These are phyloP conservation scores for Chauna torquata DNA, from an alignment of 2,113 vertebrate species.

Conservation along the genomic window DNA sequence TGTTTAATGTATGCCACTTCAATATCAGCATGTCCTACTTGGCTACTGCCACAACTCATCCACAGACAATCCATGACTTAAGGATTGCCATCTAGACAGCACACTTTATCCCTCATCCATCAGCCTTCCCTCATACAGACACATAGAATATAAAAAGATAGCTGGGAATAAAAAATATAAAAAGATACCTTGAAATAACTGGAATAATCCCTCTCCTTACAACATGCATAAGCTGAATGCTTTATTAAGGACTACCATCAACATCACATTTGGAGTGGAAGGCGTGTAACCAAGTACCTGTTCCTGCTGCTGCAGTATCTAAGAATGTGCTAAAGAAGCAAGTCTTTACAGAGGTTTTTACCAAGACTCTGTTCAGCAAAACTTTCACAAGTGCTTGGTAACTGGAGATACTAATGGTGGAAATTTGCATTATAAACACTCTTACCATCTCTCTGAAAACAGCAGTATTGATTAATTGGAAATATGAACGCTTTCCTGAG, in stretches of 20 bases:
- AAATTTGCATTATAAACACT: neutral
- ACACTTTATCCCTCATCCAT: neutral
- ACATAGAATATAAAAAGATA: neutral
- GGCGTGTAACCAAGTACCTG: neutral
- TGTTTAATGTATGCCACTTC: neutral
- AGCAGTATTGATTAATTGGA: neutral
- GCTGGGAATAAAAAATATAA: neutral
- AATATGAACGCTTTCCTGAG: neutral
- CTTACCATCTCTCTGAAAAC: neutral
- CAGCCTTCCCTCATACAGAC: neutral
- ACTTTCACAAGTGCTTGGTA: neutral
- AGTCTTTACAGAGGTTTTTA: neutral
- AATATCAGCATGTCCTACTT: neutral
- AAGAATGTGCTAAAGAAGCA: neutral
- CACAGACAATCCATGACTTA: accelerated
- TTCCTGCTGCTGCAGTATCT: neutral
- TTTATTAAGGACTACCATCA: neutral
- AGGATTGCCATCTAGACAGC: neutral
- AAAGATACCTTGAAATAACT: neutral
- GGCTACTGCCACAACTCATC: neutral
- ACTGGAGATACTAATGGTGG: neutral
- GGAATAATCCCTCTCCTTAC: neutral
- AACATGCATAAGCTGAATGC: neutral
- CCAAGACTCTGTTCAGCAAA: neutral
- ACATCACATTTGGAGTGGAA: neutral